phyloP scores from a whole-genome alignment of 2,888 invertebrate genomes.

The Willowsia nigromaculata region DNA sequence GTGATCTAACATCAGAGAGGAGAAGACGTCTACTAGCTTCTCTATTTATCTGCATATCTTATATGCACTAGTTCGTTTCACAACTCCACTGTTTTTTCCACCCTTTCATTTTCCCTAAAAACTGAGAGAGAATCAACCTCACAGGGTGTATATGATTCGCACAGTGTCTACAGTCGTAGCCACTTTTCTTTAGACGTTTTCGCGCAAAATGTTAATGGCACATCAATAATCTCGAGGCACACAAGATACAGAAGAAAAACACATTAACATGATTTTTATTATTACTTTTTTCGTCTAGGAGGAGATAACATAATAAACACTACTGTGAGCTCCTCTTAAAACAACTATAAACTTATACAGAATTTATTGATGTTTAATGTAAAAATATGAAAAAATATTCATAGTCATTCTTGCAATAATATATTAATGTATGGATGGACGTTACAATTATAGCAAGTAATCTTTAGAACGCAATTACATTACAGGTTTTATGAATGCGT shows the following conservation, averaged over 20 bases:
- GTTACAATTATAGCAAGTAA: no score
- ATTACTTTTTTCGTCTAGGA: neutral
- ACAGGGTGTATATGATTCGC: neutral
- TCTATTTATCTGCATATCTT: slow-evolving; percentile 49
- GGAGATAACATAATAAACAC: neutral
- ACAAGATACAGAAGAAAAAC: neutral
- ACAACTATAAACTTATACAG: no score
- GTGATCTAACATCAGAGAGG: neutral
- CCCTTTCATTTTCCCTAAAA: neutral
- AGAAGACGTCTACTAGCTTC: neutral
- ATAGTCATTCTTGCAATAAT: neutral
- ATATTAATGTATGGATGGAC: no score
- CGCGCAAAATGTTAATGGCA: neutral
- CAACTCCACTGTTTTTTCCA: neutral
- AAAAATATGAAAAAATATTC: neutral
- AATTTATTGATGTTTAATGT: no score
- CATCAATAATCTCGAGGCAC: neutral
- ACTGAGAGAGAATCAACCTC: neutral
- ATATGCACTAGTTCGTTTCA: neutral
- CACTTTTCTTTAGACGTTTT: neutral
- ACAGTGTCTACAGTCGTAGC: neutral
- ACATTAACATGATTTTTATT: neutral
- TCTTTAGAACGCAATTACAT: no score
- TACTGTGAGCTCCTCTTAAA: no score
- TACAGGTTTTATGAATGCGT: no score